Base-by-base conservation (phyloP, 2,797 vertebrate species). In the Oryzias sinensis region DNA sequence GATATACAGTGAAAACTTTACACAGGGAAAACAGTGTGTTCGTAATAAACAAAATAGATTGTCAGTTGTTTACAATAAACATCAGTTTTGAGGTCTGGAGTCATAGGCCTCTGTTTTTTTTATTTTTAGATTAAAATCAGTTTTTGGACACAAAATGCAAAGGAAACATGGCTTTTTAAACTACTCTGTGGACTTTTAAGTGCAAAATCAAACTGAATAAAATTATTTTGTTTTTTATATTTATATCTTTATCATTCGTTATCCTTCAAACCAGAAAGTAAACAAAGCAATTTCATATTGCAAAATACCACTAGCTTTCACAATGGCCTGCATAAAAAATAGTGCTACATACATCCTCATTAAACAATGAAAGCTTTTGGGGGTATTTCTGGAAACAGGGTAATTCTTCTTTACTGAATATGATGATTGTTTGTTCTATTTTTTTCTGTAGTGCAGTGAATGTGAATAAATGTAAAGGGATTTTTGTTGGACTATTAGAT, bases 41-140 rank as follows among this genome's bases (percentile, higher is more conserved):
- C 66, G 43, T 24, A 52, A 73, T 56, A 73, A 72, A 44, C 43
- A 60, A 9, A 67, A 49, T 46, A 74, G 80, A 87, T 86, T 88
- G 84, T 85, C 85, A 81, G 74, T 69, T 80, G 80, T 72, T 63
- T 49, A 17, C 15, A 43, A 67, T 17, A 49, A 77, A 53, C 45
- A 55, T 49, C 53, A 5, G 2, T 43, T 53, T 9, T 14, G 25
- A 43, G 43, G 14, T 16, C 4, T 5, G 41, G 16, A 8, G 25
- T 14, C 15, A 20, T 53, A 6, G 29, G 44, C 4, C 43, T 49
- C 27, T 6, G 20, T 18, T 20, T 46, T 20, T 33, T 33, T 33
- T 0, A 20, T 52, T 56, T 71, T 55, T 4, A 74, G 17, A 56
- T 13, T 1, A 53, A 71, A 62, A 53, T 5, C 27, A 46, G n/a